A percentile compares a stretch with the other conserved stretches of the same genome.
These are phyloP conservation scores for Cosmorhoe ocellata DNA, from an alignment of 2,888 invertebrate genomes.

Conservation along the genomic window DNA sequence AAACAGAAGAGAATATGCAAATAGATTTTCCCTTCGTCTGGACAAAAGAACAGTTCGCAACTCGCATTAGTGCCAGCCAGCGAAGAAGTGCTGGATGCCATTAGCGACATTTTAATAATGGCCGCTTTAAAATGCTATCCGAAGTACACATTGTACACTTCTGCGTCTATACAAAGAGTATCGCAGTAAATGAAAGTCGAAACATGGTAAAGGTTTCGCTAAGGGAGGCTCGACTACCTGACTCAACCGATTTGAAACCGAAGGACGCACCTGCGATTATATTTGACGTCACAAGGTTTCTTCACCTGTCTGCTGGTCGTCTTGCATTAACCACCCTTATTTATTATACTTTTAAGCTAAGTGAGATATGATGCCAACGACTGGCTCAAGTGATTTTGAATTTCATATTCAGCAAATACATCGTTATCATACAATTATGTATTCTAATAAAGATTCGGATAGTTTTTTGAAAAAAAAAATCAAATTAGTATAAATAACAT, in stretches of 20 bases:
- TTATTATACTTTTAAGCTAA: conserved; percentile 42
- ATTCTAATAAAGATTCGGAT: too few relatives aligned
- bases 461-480: too few relatives aligned
- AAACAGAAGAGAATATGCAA: conserved; percentile 53
- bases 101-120: conserved; percentile 54
- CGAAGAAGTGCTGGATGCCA: conserved; percentile 50
- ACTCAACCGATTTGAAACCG: conserved; percentile 46
- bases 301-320: conserved; percentile 60
- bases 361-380: conserved; percentile 37
- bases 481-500: too few relatives aligned
- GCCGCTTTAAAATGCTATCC: conserved; percentile 40
- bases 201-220: conserved; percentile 35
- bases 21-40: conserved; percentile 52
- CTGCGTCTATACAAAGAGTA: conserved; percentile 27
- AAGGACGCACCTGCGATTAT: conserved; percentile 60
- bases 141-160: conserved; percentile 10
- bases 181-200: conserved; percentile 40
- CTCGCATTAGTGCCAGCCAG: conserved; percentile 55
- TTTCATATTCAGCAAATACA: conserved; percentile 41
- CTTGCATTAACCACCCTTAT: conserved; percentile 43
- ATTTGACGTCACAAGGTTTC: conserved; percentile 57
- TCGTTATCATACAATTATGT: conserved; percentile 36
- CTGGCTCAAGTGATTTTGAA: conserved; percentile 30
- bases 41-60: conserved; percentile 58
- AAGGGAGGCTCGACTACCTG: conserved; percentile 42